A percentile compares a stretch with the other conserved stretches of the same genome.
These are phyloP conservation scores for Seriola quinqueradiata DNA, from an alignment of 2,113 vertebrate species.

Conservation along the genomic window DNA sequence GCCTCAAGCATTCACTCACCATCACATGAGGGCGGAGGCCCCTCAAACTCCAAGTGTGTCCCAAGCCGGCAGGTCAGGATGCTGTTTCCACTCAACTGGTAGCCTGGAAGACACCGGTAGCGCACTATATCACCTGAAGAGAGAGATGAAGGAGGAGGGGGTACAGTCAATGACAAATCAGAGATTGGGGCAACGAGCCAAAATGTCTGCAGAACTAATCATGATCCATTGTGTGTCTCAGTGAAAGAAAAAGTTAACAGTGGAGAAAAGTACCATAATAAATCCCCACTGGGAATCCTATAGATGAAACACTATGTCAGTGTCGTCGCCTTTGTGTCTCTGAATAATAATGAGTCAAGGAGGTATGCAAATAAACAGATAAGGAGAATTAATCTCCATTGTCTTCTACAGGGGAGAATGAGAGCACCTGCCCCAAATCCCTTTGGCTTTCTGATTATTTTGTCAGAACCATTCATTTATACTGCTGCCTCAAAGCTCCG, in stretches of 20 bases:
- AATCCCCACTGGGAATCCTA: conserved; percentile 24
- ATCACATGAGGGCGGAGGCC: conserved; percentile 94
- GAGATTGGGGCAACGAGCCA: conserved; percentile 17
- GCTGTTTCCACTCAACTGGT: conserved; percentile 91
- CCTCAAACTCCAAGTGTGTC: conserved; percentile 93
- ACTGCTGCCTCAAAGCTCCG: conserved; percentile 21
- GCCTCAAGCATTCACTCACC: conserved; percentile 80
- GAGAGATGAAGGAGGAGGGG: background rate
- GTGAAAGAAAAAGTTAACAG: conserved; percentile 23
- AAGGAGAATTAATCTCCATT: conserved; percentile 49
- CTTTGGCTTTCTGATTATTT: conserved; percentile 39
- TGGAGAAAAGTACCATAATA: conserved; percentile 28
- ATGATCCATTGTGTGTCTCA: conserved; percentile 23
- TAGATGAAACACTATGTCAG: conserved; percentile 39
- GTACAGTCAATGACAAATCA: background rate
- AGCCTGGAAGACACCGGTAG: conserved; percentile 94
- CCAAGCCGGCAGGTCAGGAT: conserved; percentile 93
- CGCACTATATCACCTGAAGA: conserved; percentile 92
- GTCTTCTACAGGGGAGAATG: conserved; percentile 45
- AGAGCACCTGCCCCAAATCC: conserved; percentile 49
- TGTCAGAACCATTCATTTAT: conserved; percentile 45
- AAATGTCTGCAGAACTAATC: conserved; percentile 10
- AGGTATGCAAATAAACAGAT: conserved; percentile 56
- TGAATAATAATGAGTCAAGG: conserved; percentile 42
- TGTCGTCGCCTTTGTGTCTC: conserved; percentile 39